phyloP scores from a whole-genome alignment of 2,113 vertebrate genomes.

The Hypomesus transpacificus region DNA sequence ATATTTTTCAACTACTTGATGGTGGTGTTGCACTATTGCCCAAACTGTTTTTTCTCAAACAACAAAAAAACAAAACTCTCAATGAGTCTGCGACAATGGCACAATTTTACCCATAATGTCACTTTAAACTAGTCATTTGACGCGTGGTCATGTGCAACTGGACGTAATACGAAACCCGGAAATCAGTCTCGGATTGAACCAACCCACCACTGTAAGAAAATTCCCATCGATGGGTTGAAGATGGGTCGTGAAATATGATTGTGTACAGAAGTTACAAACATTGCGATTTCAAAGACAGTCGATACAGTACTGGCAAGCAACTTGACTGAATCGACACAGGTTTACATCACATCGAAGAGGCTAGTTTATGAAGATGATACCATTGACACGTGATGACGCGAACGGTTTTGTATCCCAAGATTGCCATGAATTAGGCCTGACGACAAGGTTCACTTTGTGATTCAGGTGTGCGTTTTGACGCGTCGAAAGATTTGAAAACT shows the following conservation, averaged over 20 bases:
- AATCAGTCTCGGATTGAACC: neutral
- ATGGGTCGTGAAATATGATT: neutral
- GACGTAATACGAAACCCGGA: conserved; percentile 1
- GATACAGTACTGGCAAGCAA: neutral
- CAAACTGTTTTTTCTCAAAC: no score
- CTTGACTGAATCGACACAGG: neutral
- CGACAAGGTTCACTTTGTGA: no score
- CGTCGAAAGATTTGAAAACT: no score
- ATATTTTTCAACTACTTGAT: neutral
- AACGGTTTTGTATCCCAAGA: no score
- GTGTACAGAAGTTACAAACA: neutral
- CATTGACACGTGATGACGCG: no score
- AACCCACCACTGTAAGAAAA: neutral
- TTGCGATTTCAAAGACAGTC: neutral
- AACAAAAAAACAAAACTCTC: neutral
- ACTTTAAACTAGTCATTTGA: neutral
- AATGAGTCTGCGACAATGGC: no score
- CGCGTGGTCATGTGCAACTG: neutral
- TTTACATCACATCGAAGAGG: no score
- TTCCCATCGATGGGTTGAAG: neutral
- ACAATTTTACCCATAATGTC: neutral
- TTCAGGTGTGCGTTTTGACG: no score
- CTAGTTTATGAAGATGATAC: no score
- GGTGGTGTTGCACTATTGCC: neutral
- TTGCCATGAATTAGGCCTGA: no score